A percentile compares a stretch with the other conserved stretches of the same genome.
phyloP scores from a whole-genome alignment of 2,888 invertebrate genomes.

The Phrixothrix hirtus region DNA sequence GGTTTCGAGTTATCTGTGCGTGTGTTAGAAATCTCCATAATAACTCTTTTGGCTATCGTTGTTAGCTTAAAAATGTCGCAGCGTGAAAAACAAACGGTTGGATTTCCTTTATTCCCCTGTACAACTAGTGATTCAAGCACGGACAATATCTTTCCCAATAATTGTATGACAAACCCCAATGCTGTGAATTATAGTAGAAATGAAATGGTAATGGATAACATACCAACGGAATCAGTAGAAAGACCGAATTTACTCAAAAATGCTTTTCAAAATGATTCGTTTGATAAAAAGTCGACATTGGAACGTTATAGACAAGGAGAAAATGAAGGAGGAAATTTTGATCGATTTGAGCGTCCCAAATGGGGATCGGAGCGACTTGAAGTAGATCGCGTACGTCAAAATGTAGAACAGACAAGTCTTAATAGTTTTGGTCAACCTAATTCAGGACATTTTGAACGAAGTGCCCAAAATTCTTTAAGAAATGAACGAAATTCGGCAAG shows the following conservation, averaged over 20 bases:
- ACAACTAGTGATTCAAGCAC: conserved; percentile 83
- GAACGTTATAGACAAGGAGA: conserved; percentile 66
- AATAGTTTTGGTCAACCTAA: conserved; percentile 47
- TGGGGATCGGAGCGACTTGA: conserved; percentile 62
- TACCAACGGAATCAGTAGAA: conserved; percentile 56
- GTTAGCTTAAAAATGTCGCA: conserved; percentile 70
- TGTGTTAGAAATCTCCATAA: conserved; percentile 84
- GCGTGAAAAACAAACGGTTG: conserved; percentile 72
- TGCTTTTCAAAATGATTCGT: conserved; percentile 64
- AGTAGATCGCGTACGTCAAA: conserved; percentile 54
- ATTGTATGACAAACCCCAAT: conserved; percentile 84
- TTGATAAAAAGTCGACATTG: conserved; percentile 66
- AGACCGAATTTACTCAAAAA: conserved; percentile 62
- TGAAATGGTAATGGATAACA: conserved; percentile 56
- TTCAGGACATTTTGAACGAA: conserved; percentile 47
- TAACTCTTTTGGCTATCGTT: conserved; percentile 83
- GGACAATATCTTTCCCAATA: conserved; percentile 83
- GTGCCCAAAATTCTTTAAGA: conserved; percentile 46
- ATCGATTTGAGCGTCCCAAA: conserved; percentile 63
- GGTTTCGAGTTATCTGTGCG: conserved; percentile 86
- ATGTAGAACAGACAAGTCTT: conserved; percentile 50
- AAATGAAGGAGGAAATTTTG: conserved; percentile 57
- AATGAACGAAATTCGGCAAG: conserved; percentile 46
- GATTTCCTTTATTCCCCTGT: conserved; percentile 80
- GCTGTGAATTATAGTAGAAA: conserved; percentile 76